A percentile compares a stretch with the other conserved stretches of the same genome.
Evolutionary conservation across 2,797 vertebrate species (phyloP).

Genomic region (Euphonia xanthogaster): DNA sequence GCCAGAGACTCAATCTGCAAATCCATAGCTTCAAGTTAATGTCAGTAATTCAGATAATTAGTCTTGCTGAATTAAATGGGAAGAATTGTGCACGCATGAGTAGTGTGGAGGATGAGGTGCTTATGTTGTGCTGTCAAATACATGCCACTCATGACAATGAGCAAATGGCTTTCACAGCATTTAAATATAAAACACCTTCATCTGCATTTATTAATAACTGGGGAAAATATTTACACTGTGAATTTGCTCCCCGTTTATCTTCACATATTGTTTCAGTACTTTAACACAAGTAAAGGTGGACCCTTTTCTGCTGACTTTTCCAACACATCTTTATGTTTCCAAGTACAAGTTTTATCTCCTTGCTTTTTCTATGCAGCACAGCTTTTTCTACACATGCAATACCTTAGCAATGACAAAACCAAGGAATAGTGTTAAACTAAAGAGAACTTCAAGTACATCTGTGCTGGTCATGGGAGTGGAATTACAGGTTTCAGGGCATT

Average conservation of each 20-base stretch:
- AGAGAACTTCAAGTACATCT: neutral
- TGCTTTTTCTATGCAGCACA: neutral
- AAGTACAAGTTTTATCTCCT: neutral
- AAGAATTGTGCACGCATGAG: conserved; percentile 1
- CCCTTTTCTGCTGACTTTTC: neutral
- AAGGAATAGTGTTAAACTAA: neutral
- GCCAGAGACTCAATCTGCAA: neutral
- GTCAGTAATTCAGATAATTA: conserved; percentile 59
- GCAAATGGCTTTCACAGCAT: neutral
- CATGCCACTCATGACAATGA: neutral
- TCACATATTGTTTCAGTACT: neutral
- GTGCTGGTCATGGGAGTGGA: neutral
- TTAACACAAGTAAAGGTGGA: neutral
- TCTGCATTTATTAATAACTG: neutral
- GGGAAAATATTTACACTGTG: neutral
- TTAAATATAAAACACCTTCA: neutral
- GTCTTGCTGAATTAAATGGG: conserved; percentile 55
- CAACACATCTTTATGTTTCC: neutral
- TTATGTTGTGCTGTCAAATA: conserved; percentile 19
- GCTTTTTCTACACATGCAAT: neutral
- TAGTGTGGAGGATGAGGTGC: neutral
- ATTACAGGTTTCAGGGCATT: neutral
- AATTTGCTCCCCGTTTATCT: neutral
- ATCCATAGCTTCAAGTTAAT: conserved; percentile 34
- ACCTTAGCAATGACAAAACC: neutral